phyloP scores from a whole-genome alignment of 2,797 vertebrate genomes.

The Brotula barbata region DNA sequence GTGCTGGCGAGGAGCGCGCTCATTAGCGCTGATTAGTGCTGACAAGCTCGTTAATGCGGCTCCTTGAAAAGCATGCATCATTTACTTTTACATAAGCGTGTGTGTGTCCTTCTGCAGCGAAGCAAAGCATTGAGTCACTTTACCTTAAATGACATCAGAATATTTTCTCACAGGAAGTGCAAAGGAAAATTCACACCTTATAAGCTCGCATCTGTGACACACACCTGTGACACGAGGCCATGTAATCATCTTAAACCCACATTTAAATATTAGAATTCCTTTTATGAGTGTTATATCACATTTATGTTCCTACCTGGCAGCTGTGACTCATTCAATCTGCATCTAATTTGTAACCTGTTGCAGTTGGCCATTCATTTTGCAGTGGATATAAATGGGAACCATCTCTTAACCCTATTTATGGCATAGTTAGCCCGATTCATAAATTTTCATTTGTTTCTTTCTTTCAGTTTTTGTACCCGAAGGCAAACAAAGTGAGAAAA shows the following conservation, averaged over 20 bases:
- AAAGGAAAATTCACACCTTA: conserved; percentile 18
- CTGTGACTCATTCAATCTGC: conserved; percentile 21
- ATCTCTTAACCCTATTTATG: too few relatives aligned
- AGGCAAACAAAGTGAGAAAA: too few relatives aligned
- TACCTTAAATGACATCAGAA: conserved; percentile 9
- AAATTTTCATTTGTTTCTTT: too few relatives aligned
- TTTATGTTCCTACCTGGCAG: conserved; percentile 23
- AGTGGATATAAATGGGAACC: too few relatives aligned
- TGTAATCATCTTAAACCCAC: background rate
- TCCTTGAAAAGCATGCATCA: conserved; percentile 1
- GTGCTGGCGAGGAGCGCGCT: background rate
- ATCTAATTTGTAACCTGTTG: conserved; percentile 8
- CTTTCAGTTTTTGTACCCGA: too few relatives aligned
- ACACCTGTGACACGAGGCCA: conserved; percentile 11
- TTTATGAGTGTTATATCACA: conserved; percentile 26
- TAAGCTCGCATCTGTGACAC: conserved; percentile 4
- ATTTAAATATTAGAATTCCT: background rate
- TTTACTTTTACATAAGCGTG: conserved; percentile 1
- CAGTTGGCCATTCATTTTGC: too few relatives aligned
- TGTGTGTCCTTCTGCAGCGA: conserved; percentile 9
- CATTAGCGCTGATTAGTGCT: background rate
- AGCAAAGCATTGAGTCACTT: conserved; percentile 15
- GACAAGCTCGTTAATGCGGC: conserved; percentile 4
- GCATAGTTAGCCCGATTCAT: too few relatives aligned
- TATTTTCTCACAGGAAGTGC: background rate